Base-by-base conservation (phyloP, 2,888 invertebrate genomes). In the Encarsia formosa region DNA sequence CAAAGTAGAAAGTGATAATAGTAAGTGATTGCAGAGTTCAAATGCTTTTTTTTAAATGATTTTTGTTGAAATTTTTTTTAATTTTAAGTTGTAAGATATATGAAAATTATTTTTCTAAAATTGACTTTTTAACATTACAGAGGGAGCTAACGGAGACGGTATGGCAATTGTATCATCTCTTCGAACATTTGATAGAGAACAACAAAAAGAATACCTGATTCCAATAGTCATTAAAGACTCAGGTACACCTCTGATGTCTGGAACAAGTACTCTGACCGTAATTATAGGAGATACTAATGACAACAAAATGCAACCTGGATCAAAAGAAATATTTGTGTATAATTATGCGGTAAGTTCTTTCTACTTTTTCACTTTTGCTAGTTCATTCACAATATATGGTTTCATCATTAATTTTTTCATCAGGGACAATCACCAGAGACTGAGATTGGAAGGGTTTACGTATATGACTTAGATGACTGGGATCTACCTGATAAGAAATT, bases 201-300 rank as follows among this genome's bases (percentile, higher is more conserved):
- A 91, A 68, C 91, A 93, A 71, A 97, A 97, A 72, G 94, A 95
- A 75, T 95, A 95, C 72, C 82, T 93, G 63, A 91, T 99, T 66
- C 98, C 98, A 1, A 95, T 99, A 66, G 89, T 96, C 20, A 96
- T 99, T 70, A 94, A 91, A 75, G 99, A 99, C 78, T 91, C 92
- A 64, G 96, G 97, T 34, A 91, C 90, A 61, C 94, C 95, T n/a
- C 87, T 90, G 0, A 91, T 95, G 90, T 92, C 93, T 15, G 96
- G 95, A 58, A 96, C 96, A 9, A 93, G 93, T 68, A 96, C 95
- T 0, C 77, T 98, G 31, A 96, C 95, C 0, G 92, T 98, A 22
- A 91, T 96, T 43, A 97, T 99, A 64, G 97, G 97, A 19, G 98
- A 99, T 75, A 89, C 91, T 19, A 99, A 99, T 74, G 98, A 98